phyloP scores from a whole-genome alignment of 92 coral and sea anemone genomes.

The Zoanthus sansibaricus region DNA sequence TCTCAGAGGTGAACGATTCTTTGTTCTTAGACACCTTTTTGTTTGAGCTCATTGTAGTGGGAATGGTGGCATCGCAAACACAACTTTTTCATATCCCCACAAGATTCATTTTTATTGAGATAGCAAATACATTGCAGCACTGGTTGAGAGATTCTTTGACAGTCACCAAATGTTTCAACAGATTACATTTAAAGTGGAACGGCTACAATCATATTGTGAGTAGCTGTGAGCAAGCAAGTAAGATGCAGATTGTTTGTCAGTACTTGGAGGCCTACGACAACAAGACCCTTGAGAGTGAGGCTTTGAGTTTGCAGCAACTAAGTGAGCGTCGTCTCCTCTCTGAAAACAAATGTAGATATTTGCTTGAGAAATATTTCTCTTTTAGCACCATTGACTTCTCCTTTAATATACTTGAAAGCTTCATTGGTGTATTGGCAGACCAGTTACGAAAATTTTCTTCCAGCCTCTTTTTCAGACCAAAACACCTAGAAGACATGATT shows the following conservation, averaged over 20 bases:
- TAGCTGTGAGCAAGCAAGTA: slow-evolving; percentile 74
- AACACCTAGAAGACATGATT: slow-evolving; percentile 65
- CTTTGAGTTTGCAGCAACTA: slow-evolving; percentile 58
- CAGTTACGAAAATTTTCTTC: slow-evolving; percentile 79
- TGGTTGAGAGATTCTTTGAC: slow-evolving; percentile 72
- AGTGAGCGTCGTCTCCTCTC: slow-evolving; percentile 51
- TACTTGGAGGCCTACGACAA: slow-evolving; percentile 73
- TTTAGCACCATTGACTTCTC: slow-evolving; percentile 63
- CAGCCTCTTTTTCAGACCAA: slow-evolving; percentile 74
- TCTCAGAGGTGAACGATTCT: slow-evolving; percentile 82
- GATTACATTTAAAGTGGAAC: slow-evolving; percentile 56
- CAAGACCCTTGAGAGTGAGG: slow-evolving; percentile 57
- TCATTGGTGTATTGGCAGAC: slow-evolving; percentile 75
- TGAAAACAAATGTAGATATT: slow-evolving; percentile 53
- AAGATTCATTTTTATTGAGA: slow-evolving; percentile 66
- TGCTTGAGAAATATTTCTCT: slow-evolving; percentile 61
- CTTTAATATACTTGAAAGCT: slow-evolving; percentile 71
- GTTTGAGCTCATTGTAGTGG: slow-evolving; percentile 78
- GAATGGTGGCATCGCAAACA: slow-evolving; percentile 89
- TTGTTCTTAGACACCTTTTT: slow-evolving; percentile 75
- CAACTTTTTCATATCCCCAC: slow-evolving; percentile 72
- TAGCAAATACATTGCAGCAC: slow-evolving; percentile 81
- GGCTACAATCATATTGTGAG: slow-evolving; percentile 62
- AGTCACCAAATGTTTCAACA: slow-evolving; percentile 68
- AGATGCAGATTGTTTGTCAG: slow-evolving; percentile 81